Base-by-base conservation (phyloP, 1,140 invertebrate genomes). In the Episyrphus balteatus region DNA sequence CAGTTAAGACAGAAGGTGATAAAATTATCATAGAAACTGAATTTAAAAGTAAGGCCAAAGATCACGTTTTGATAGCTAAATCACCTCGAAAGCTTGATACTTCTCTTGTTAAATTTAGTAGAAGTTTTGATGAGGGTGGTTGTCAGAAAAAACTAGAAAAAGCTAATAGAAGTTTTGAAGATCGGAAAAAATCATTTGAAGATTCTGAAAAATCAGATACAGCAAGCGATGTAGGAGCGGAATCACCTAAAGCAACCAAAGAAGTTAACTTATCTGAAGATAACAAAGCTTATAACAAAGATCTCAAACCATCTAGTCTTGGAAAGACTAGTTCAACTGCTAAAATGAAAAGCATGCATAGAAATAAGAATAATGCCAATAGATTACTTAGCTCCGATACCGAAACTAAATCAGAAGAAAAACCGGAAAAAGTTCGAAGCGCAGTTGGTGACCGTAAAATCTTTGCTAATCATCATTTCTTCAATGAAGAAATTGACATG, bases 11-110 rank as follows among this genome's bases (percentile, higher is more conserved):
- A 0, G 75, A 78, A 52, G 76, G 76, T 14, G 76, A 78, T 55
- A 78, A 78, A 53, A 78, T 78, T 47, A 78, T 78, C 13, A 78
- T 78, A 49, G 76, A 78, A 68, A 77, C 76, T 1, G 75, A 77
- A 58, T 77, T 77, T 18, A 77, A 68, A 50, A 77, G 74, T 34
- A 78, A 77, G 57, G 75, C 73, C 1, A 75, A 77, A 60, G 76
- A 78, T 61, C 75, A 77, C 55, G 76, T 78, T n/a, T 75, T 82
- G 46, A 81, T 82, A 54, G 79, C 80, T 1, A 82, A 82, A 59
- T 78, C 79, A 17, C 80, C 80, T 2, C 78, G 81, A 49, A 81
- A 81, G 54, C 56, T 82, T 6, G 80, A 82, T 53, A 80, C 77
- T 50, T 79, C 78, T 51, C 56, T 77, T 46, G 75, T 77, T 9